phyloP scores from a whole-genome alignment of 2,113 vertebrate genomes.

The Pygoscelis adeliae region DNA sequence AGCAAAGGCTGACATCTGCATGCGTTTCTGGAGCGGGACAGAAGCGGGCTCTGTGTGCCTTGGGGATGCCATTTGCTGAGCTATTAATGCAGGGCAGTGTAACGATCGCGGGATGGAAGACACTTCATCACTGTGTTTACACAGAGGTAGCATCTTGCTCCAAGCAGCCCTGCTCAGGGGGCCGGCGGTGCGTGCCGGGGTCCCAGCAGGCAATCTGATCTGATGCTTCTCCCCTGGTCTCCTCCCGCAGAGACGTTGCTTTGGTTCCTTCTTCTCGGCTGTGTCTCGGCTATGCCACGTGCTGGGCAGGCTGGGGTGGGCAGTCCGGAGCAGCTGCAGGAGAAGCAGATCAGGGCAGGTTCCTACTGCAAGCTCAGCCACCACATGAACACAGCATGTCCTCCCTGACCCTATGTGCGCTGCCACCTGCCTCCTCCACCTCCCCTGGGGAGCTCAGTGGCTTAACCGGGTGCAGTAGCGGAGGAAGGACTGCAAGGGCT shows the following conservation, averaged over 20 bases:
- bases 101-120: not conserved
- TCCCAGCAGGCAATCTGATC: not conserved
- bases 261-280: not conserved
- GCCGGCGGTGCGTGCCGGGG: not conserved
- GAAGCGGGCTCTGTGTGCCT: not conserved
- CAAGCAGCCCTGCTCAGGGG: rapidly evolving
- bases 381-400: rapidly evolving
- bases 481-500: not conserved
- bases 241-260: not conserved
- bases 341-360: not conserved
- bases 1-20: not conserved
- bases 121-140: not conserved
- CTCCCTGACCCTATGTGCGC: rapidly evolving
- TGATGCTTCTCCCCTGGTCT: not conserved
- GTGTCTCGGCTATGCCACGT: not conserved
- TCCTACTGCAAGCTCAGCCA: not conserved
- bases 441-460: not conserved
- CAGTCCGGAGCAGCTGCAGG: not conserved
- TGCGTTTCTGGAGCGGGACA: not conserved
- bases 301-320: not conserved
- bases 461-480: not conserved
- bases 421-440: not conserved
- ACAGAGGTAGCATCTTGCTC: not conserved
- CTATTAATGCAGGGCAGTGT: not conserved
- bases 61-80: not conserved